Conservation (phyloP, 2,797 vertebrate species). For the Arctocebus calabarensis region DNA sequence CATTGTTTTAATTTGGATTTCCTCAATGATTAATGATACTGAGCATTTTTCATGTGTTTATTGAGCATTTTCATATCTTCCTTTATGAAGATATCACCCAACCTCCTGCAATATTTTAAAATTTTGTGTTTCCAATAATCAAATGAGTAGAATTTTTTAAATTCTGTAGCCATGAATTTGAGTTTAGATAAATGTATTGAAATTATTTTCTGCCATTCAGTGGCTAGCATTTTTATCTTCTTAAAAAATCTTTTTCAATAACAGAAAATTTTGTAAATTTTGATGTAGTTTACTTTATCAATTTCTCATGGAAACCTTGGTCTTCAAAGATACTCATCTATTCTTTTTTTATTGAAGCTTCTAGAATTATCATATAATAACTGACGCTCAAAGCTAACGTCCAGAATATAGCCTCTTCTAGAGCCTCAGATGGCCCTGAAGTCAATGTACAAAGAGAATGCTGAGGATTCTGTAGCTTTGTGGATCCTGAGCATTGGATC, state of each 20-base stretch:
- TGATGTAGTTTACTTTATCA: not conserved
- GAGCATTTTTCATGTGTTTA: not conserved
- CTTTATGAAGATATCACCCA: not conserved
- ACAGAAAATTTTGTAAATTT: not conserved
- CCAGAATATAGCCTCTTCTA: not conserved
- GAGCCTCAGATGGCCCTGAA: conserved; percentile 70
- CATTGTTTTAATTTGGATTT: not conserved
- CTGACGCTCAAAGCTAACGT: not conserved
- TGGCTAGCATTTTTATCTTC: not conserved
- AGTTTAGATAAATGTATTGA: not conserved
- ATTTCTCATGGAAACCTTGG: not conserved
- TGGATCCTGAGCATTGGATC: conserved; percentile 76
- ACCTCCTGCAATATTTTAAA: conserved; percentile 5
- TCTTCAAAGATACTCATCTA: not conserved
- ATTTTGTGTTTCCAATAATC: not conserved
- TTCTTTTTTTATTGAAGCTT: not conserved
- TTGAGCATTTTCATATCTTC: not conserved
- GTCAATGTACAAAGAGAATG: conserved; percentile 62
- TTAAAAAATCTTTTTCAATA: not conserved
- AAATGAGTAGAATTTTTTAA: not conserved
- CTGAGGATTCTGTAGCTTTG: conserved; percentile 80
- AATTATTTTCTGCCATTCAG: not conserved
- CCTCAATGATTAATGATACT: not conserved
- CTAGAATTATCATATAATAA: conserved; percentile 9
- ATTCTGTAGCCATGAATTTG: not conserved